phyloP scores from a whole-genome alignment of 2,113 vertebrate genomes.

The Emydura subglobosa region DNA sequence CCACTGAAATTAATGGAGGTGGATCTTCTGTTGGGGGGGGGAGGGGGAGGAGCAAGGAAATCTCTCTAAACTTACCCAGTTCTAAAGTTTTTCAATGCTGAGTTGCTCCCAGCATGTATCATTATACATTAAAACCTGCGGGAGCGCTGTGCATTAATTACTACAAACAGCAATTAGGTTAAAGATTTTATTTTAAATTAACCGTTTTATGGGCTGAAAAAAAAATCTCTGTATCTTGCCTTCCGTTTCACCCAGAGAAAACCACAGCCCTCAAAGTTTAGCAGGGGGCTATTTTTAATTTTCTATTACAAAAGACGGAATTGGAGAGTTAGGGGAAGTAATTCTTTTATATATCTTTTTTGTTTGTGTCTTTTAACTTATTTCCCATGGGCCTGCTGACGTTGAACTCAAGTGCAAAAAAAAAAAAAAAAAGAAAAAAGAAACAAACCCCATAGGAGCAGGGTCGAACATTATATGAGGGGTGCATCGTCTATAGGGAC shows the following conservation, averaged over 20 bases:
- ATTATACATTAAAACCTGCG: neutral
- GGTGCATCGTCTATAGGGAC: too few species aligned
- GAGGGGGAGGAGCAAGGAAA: neutral
- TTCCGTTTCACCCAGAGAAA: neutral
- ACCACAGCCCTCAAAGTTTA: neutral
- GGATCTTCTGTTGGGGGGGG: neutral
- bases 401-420: neutral
- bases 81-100: neutral
- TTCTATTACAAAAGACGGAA: neutral
- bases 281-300: neutral
- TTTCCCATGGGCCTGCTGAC: neutral
- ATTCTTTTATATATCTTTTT: neutral
- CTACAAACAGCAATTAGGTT: neutral
- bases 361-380: neutral
- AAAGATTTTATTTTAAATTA: slow-evolving; percentile 35
- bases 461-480: too few species aligned
- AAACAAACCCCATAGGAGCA: too few species aligned
- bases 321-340: neutral
- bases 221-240: neutral
- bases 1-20: neutral
- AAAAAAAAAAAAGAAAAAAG: too few species aligned
- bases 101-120: neutral
- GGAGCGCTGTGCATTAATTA: neutral
- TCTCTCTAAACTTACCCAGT: neutral
- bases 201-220: neutral